These are phyloP conservation scores for Phalera bucephala DNA, from an alignment of 2,888 invertebrate genomes.

Conservation along the genomic window DNA sequence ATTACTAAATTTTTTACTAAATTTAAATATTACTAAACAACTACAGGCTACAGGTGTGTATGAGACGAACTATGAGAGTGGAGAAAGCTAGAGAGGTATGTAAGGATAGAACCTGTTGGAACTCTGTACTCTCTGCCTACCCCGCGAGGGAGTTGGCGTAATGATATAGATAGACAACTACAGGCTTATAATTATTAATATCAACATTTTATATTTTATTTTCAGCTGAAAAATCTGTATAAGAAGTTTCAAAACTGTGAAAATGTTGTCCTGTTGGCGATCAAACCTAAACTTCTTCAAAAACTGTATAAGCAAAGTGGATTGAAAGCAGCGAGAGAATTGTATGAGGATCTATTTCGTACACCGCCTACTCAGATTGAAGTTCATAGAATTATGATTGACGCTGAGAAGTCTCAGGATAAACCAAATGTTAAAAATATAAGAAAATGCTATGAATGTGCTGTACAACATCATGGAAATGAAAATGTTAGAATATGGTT, in stretches of 20 bases:
- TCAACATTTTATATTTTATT: too few species aligned
- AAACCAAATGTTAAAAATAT: conserved; percentile 72
- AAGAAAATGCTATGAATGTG: conserved; percentile 84
- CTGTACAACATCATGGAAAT: conserved; percentile 86
- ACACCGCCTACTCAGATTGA: conserved; percentile 84
- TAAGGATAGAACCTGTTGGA: too few species aligned
- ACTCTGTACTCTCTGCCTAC: too few species aligned
- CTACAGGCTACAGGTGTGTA: too few species aligned
- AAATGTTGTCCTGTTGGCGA: conserved; percentile 67
- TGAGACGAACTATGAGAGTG: too few species aligned
- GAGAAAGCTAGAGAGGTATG: too few species aligned
- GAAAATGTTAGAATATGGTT: conserved; percentile 87
- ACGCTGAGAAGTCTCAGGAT: conserved; percentile 74
- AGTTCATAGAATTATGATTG: conserved; percentile 85
- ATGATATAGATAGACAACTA: too few species aligned
- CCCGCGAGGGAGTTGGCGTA: too few species aligned
- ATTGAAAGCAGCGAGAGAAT: conserved; percentile 82
- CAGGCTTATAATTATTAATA: too few species aligned
- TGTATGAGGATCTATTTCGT: conserved; percentile 83
- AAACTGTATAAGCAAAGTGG: conserved; percentile 78
- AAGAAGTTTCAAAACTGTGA: conserved; percentile 74
- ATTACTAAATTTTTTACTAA: too few species aligned
- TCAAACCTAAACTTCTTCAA: conserved; percentile 85
- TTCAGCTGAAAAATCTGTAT: conserved; percentile 63
- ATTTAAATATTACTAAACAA: too few species aligned